A percentile compares a stretch with the other conserved stretches of the same genome.
Conservation (phyloP, 2,797 vertebrate genomes). For the Pitangus sulphuratus region DNA sequence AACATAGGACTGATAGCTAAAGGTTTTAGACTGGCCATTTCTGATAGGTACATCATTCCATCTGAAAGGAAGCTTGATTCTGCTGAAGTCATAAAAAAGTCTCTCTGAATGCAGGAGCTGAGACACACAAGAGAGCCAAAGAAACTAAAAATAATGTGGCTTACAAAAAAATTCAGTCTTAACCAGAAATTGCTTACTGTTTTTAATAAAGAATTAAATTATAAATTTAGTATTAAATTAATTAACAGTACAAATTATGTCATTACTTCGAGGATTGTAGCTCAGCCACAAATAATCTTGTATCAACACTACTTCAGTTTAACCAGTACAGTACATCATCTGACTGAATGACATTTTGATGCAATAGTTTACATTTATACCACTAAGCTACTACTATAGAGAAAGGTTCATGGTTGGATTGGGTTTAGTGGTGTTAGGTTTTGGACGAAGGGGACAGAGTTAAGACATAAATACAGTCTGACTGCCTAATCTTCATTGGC, state of each 20-base stretch:
- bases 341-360: not conserved
- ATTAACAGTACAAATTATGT: not conserved
- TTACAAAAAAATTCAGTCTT: not conserved
- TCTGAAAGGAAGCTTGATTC: not conserved
- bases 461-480: not conserved
- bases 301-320: not conserved
- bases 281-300: not conserved
- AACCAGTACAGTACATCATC: not conserved
- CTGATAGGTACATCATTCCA: not conserved
- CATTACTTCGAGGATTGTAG: not conserved
- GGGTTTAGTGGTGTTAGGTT: not conserved
- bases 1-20: not conserved
- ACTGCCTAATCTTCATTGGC: not conserved
- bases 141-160: not conserved
- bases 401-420: not conserved
- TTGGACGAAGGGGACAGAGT: not conserved
- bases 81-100: not conserved
- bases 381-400: not conserved
- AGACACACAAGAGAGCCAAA: not conserved
- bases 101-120: not conserved
- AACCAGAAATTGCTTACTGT: not conserved
- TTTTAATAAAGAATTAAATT: not conserved
- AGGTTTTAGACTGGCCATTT: not conserved
- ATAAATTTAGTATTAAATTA: not conserved
- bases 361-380: not conserved